Evolutionary conservation across 1,140 invertebrate genomes (phyloP), one percentile per base, ranked within the genome.

Genomic region (Maniola jurtina): DNA sequence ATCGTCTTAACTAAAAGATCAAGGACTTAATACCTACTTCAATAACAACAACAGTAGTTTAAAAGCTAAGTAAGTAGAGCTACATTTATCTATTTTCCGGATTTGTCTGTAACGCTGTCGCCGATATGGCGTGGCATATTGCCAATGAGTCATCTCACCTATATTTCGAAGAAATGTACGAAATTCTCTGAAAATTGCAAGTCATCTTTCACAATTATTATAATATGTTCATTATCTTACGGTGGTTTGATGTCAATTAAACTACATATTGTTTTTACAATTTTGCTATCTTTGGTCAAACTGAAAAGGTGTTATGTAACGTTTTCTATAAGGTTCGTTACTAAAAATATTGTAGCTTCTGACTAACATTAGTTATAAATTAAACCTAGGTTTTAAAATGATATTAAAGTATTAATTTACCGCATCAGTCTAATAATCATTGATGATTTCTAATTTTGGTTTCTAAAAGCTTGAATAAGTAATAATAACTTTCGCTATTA

Each of bases 91-190:
- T 11, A 38, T 79, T 80, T 78, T 70, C 40, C 67, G 66, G 70
- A 68, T 61, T 70, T 72, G 64, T 77, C 75, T 71, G 72, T 72
- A 70, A 70, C 64, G 56, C 56, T 66, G 65, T 64, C 68, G 73
- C 66, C 75, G 73, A 71, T 61, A 68, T 75, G 75, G 66, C 70
- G 65, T 83, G 84, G 81, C 81, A 79, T 25, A 50, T 65, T 70
- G 84, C 83, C 84, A 83, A 79, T 60, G 64, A 74, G 61, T 56
- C 66, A 71, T 77, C 77, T 83, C 79, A 79, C 75, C 77, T 80
- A 83, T 72, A 82, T 75, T 76, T 74, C 68, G 70, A 66, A 67
- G 77, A 70, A 58, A 61, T 52, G 14, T 5, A 50, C 14, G 16
- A 50, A 50, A 16, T 50, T 16, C n/a, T 16, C 16, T 1, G 47